phyloP scores from a whole-genome alignment of 1,140 invertebrate genomes.

The Halictus rubicundus region DNA sequence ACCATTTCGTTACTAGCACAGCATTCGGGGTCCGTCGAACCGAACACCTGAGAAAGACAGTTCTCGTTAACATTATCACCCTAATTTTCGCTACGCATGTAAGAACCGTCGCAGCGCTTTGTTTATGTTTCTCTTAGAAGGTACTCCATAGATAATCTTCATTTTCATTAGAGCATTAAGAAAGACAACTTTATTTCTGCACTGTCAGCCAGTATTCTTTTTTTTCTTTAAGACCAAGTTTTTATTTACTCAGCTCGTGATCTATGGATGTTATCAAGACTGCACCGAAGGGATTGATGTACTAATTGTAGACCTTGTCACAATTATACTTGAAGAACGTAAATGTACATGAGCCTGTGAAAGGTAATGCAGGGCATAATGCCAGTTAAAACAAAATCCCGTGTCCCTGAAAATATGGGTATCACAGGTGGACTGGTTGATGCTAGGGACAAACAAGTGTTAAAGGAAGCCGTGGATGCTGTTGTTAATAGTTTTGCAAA shows the following conservation, averaged over 20 bases:
- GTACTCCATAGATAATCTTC: not conserved
- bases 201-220: not conserved
- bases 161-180: not conserved
- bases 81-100: slow-evolving; percentile 32
- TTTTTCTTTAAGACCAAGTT: not conserved
- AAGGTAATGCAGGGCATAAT: slow-evolving; percentile 77
- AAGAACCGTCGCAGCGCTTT: not conserved
- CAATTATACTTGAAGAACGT: slow-evolving; percentile 57
- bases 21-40: slow-evolving; percentile 32
- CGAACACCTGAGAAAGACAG: slow-evolving; percentile 30
- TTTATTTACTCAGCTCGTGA: slow-evolving; percentile 1
- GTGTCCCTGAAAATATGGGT: slow-evolving; percentile 77
- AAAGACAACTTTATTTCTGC: not conserved
- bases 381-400: slow-evolving; percentile 78
- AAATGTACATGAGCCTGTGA: slow-evolving; percentile 66
- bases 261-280: not conserved
- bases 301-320: not conserved
- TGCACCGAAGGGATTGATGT: not conserved
- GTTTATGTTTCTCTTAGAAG: not conserved
- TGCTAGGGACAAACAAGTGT: slow-evolving; percentile 86
- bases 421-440: slow-evolving; percentile 80
- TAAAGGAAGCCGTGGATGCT: slow-evolving; percentile 89
- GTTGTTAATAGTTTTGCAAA: slow-evolving; percentile 90
- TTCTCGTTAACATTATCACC: slow-evolving; percentile 26
- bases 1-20: slow-evolving; percentile 18